Conservation (phyloP, 2,797 vertebrate species). For the Novumbra hubbsi region DNA sequence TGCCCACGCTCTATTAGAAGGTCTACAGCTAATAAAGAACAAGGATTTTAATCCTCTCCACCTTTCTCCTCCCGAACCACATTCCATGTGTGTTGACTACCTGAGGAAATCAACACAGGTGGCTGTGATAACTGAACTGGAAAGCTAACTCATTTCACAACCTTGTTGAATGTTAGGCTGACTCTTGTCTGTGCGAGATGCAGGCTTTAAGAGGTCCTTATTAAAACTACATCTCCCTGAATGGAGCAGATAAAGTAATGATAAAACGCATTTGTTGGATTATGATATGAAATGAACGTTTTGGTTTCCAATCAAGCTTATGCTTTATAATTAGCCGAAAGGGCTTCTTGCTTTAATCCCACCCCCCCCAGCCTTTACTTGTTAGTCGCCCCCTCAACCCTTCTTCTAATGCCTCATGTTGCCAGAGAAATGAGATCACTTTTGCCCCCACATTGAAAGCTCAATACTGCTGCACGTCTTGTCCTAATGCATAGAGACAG, state of each 20-base stretch:
- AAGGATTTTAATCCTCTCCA: slow-evolving; percentile 50
- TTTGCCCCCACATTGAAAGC: slow-evolving; percentile 59
- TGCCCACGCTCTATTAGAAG: slow-evolving; percentile 57
- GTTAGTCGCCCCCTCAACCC: slow-evolving; percentile 25
- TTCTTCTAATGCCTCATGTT: slow-evolving; percentile 45
- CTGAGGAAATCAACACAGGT: slow-evolving; percentile 28
- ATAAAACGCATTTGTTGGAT: slow-evolving; percentile 56
- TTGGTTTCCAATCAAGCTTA: slow-evolving; percentile 72
- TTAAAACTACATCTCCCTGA: slow-evolving; percentile 71
- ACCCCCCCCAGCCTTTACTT: slow-evolving; percentile 17
- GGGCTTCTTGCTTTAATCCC: slow-evolving; percentile 51
- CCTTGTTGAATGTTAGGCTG: slow-evolving; percentile 50
- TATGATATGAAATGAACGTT: slow-evolving; percentile 67
- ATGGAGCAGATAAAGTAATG: slow-evolving; percentile 60
- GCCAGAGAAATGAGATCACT: slow-evolving; percentile 64
- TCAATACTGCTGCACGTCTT: slow-evolving; percentile 50
- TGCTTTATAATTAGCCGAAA: slow-evolving; percentile 68
- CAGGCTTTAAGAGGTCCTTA: slow-evolving; percentile 66
- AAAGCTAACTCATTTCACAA: slow-evolving; percentile 60
- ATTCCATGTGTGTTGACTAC: slow-evolving; percentile 1
- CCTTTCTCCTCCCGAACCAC: slow-evolving; percentile 44
- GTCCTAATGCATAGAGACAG: slow-evolving; percentile 68
- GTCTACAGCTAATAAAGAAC: slow-evolving; percentile 59
- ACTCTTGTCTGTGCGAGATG: slow-evolving; percentile 47
- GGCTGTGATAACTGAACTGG: slow-evolving; percentile 50